Conservation (phyloP, 2,113 vertebrate genomes). For the Rhabdornis inornatus region DNA sequence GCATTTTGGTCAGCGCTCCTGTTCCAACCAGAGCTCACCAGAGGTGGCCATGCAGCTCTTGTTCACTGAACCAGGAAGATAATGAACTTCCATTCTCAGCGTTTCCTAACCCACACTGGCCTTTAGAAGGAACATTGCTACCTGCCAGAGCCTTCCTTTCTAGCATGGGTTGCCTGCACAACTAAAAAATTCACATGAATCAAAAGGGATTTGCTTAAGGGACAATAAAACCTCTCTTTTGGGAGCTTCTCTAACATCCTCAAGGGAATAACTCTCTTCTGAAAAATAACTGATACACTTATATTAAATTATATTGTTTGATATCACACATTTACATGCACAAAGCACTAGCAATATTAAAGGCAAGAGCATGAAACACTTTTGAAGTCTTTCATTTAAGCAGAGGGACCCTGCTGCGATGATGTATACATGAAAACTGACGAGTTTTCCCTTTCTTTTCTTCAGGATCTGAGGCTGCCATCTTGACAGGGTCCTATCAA, state of each 20-base stretch:
- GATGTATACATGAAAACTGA: neutral
- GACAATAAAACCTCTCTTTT: neutral
- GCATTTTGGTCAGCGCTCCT: neutral
- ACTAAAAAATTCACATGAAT: neutral
- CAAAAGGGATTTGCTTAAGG: neutral
- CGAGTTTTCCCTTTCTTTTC: neutral
- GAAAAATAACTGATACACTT: neutral
- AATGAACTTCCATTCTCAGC: neutral
- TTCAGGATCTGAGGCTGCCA: neutral
- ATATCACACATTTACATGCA: neutral
- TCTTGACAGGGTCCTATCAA: neutral
- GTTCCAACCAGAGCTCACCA: neutral
- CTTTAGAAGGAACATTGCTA: neutral
- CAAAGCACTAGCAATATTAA: neutral
- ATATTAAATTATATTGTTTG: neutral
- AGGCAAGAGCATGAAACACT: neutral
- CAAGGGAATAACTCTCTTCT: neutral
- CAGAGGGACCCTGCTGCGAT: neutral
- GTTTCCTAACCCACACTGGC: neutral
- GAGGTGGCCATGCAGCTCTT: no score
- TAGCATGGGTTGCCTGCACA: neutral
- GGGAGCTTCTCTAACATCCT: neutral
- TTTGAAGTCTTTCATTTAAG: neutral
- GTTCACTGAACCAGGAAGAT: neutral
- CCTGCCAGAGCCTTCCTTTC: neutral